A percentile compares a stretch with the other conserved stretches of the same genome.
Evolutionary conservation across 2,888 invertebrate genomes (phyloP).

Genomic region (Eretmocerus hayati): DNA sequence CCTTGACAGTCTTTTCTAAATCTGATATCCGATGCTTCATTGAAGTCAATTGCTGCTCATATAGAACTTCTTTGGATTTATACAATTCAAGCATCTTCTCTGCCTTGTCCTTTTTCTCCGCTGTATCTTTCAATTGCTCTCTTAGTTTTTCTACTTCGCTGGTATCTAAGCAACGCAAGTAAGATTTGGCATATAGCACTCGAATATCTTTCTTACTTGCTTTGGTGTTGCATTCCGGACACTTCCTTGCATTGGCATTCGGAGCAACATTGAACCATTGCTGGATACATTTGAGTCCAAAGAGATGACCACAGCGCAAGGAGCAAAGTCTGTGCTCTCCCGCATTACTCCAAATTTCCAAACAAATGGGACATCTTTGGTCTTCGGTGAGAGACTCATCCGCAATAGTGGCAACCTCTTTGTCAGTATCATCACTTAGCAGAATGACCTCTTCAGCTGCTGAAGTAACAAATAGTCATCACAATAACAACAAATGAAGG

Average conservation of each 20-base stretch:
- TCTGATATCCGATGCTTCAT: constrained; percentile 34
- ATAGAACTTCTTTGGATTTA: constrained; percentile 53
- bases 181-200: constrained; percentile 66
- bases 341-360: constrained; percentile 80
- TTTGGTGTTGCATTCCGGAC: constrained; percentile 83
- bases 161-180: constrained; percentile 70
- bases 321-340: constrained; percentile 83
- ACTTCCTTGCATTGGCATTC: constrained; percentile 55
- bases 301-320: constrained; percentile 87
- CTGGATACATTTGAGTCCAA: constrained; percentile 73
- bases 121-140: constrained; percentile 24
- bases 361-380: constrained; percentile 71
- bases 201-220: constrained; percentile 65
- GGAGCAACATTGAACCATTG: constrained; percentile 61
- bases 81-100: constrained; percentile 55
- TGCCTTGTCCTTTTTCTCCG: constrained; percentile 6
- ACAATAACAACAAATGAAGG: too few species aligned
- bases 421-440: neutral
- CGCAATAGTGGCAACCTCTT: neutral
- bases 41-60: constrained; percentile 42
- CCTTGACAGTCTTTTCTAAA: constrained; percentile 26
- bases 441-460: too few species aligned
- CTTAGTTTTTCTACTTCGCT: constrained; percentile 62
- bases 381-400: constrained; percentile 10
- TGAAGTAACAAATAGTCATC: too few species aligned